phyloP scores from a whole-genome alignment of 2,113 vertebrate genomes.

The Pterocles burchelli region DNA sequence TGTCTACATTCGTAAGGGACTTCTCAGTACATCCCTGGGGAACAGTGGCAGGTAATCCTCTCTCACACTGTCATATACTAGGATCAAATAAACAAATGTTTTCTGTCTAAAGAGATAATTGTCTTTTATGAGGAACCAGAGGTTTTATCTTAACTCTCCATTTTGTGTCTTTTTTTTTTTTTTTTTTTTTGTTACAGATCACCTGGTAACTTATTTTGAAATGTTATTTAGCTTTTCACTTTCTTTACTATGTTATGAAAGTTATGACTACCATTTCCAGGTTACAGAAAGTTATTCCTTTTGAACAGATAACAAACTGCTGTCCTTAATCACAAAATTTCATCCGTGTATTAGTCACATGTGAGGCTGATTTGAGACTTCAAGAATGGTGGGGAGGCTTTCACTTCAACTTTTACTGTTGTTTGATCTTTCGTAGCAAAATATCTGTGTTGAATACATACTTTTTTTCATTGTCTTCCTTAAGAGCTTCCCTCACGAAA shows the following conservation, averaged over 20 bases:
- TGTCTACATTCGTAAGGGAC: not conserved
- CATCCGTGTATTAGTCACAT: accelerated
- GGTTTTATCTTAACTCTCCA: not conserved
- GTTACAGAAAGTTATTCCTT: not conserved
- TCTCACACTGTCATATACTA: not conserved
- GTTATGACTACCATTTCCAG: not conserved
- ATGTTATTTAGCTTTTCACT: not conserved
- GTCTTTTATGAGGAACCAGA: not conserved
- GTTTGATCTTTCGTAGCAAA: not conserved
- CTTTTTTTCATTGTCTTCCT: not conserved
- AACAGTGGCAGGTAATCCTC: not conserved
- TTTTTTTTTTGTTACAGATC: too few species aligned
- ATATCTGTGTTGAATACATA: not conserved
- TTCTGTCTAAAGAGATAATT: not conserved
- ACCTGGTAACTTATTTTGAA: not conserved
- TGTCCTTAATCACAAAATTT: not conserved
- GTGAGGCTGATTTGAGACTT: not conserved
- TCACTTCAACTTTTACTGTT: not conserved
- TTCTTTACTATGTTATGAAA: not conserved
- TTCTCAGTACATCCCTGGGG: not conserved
- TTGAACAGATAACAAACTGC: not conserved
- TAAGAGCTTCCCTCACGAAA: not conserved
- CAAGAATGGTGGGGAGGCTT: not conserved
- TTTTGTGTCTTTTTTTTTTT: not conserved
- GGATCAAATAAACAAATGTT: not conserved